Base-by-base conservation (phyloP, 2,113 vertebrate genomes). In the Megaleporinus macrocephalus region DNA sequence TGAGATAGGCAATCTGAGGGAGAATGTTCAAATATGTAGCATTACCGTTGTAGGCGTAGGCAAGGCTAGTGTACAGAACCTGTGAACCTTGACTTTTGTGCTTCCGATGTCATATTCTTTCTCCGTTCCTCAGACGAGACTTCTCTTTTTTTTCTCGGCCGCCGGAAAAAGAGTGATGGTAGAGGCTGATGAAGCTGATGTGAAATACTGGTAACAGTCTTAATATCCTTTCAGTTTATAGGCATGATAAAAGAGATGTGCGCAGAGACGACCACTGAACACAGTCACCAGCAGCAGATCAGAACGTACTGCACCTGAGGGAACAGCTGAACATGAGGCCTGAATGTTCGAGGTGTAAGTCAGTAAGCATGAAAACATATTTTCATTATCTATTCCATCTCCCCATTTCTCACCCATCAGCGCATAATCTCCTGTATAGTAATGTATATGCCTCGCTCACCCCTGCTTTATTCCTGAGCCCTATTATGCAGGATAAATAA, bases 401-500 rank as follows among this genome's bases (percentile, higher is more conserved):
- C 57, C 14, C 44, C 36, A 69, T 41, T 10, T 73, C 62, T 62
- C 44, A 29, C 26, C 59, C 78, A 80, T 80, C 66, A 30, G 61
- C 47, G 59, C 73, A 71, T 74, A 69, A 77, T 78, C 75, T 83
- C 65, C 63, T 61, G 18, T 82, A 81, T 81, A 70, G 63, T 83
- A 63, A 72, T 81, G 66, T 44, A 65, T 76, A 41, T 55, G 82
- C 61, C 70, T 83, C 73, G 53, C 51, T 72, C 78, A 74, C 70
- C 49, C 41, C n/a, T 59, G 44, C 59, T 80, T 66, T 84, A 74
- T 84, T 87, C 86, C 73, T 72, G 77, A 76, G 86, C 91, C 92
- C 92, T 89, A 89, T 90, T 91, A 90, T 86, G 85, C 88, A 89
- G 91, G 92, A 90, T 94, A 95, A 95, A 95, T 92, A 95, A 93